phyloP scores from a whole-genome alignment of 2,113 vertebrate species.

The Dissostichus mawsoni region DNA sequence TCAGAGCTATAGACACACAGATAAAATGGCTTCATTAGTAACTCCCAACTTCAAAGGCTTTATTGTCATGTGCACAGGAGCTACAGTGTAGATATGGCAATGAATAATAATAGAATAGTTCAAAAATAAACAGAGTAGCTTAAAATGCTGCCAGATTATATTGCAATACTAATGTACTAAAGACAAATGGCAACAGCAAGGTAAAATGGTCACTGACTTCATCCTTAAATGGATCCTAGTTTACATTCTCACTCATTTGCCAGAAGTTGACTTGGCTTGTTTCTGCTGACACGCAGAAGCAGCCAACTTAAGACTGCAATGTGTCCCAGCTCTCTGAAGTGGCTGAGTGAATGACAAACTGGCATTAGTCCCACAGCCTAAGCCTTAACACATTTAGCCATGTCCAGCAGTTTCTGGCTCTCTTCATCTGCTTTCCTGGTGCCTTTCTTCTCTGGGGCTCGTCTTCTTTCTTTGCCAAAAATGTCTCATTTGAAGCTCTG shows the following conservation, averaged over 20 bases:
- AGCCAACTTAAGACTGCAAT: not conserved
- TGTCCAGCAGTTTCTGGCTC: constrained; percentile 45
- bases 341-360: constrained; percentile 46
- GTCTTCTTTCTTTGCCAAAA: not conserved
- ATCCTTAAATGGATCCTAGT: constrained; percentile 32
- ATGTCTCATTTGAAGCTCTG: not conserved
- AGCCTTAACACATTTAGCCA: constrained; percentile 48
- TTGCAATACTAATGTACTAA: too few species aligned
- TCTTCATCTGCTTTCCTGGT: constrained; percentile 26
- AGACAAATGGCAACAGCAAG: too few species aligned
- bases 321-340: constrained; percentile 20
- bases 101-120: too few species aligned
- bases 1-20: not conserved
- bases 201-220: not conserved
- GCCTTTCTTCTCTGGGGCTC: constrained; percentile 33
- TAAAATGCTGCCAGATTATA: too few species aligned
- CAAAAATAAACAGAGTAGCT: too few species aligned
- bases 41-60: not conserved
- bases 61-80: too few species aligned
- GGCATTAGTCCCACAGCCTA: constrained; percentile 53
- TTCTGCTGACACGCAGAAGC: constrained; percentile 35
- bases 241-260: constrained; percentile 29
- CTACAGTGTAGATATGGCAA: too few species aligned
- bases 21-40: not conserved
- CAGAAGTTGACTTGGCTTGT: constrained; percentile 10